These are phyloP conservation scores for Teleogryllus occipitalis DNA, from an alignment of 1,140 invertebrate species.

Conservation along the genomic window DNA sequence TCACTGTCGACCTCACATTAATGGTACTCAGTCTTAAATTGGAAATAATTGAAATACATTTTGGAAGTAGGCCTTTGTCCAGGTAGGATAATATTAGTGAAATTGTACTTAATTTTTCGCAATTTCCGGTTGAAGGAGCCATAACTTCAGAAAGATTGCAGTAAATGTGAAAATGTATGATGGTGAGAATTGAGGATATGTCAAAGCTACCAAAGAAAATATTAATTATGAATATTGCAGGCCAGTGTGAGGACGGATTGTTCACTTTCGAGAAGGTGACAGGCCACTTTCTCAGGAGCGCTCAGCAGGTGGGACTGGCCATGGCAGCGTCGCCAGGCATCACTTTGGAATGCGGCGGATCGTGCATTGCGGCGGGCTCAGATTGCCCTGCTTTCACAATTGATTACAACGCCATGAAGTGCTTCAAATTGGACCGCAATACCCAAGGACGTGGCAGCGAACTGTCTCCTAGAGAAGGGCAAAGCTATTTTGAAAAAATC, in stretches of 20 bases:
- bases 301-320: constrained; percentile 36
- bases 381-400: constrained; percentile 42
- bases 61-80: too few species aligned
- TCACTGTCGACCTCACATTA: too few species aligned
- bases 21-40: too few species aligned
- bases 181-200: too few species aligned
- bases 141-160: too few species aligned
- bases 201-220: too few species aligned
- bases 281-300: constrained; percentile 38
- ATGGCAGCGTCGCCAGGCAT: constrained; percentile 35
- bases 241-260: constrained; percentile 40
- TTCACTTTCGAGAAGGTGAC: constrained; percentile 45
- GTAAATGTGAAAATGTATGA: too few species aligned
- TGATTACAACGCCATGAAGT: constrained; percentile 39
- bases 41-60: too few species aligned
- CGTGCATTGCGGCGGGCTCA: constrained; percentile 36
- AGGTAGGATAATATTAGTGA: too few species aligned
- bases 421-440: constrained; percentile 42
- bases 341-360: constrained; percentile 34
- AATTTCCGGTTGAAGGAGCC: too few species aligned
- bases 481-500: constrained; percentile 44
- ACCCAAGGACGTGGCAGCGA: constrained; percentile 40
- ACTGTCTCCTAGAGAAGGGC: constrained; percentile 35
- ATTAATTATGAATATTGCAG: constrained; percentile 25
- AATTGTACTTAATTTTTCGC: too few species aligned